These are phyloP conservation scores for Phoxinus dragarum DNA, from an alignment of 2,797 vertebrate species.

Conservation along the genomic window DNA sequence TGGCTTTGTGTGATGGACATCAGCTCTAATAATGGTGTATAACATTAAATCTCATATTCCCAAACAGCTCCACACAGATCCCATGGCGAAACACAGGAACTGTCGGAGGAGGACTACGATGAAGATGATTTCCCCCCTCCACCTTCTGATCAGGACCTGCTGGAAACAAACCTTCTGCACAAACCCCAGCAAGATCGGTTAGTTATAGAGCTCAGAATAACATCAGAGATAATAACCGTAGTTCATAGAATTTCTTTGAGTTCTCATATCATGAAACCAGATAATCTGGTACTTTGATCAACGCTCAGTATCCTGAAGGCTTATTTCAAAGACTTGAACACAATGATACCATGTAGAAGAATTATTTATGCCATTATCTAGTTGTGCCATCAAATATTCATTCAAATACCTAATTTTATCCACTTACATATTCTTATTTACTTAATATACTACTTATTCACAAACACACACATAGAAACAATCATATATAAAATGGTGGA, in stretches of 20 bases:
- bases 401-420: background rate
- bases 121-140: constrained; percentile 69
- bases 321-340: background rate
- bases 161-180: constrained; percentile 60
- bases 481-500: background rate
- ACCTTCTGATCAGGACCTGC: constrained; percentile 65
- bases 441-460: background rate
- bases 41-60: background rate
- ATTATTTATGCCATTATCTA: constrained; percentile 2
- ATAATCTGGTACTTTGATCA: background rate
- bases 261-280: background rate
- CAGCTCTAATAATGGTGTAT: background rate
- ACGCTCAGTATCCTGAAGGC: background rate
- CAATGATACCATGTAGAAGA: background rate
- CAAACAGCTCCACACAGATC: constrained; percentile 45
- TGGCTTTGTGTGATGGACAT: background rate
- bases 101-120: constrained; percentile 61
- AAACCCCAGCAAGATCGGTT: constrained; percentile 65
- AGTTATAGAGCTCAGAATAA: background rate
- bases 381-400: background rate
- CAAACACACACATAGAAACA: background rate
- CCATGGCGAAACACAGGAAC: constrained; percentile 49
- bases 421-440: constrained; percentile 8
- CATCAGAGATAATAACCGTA: background rate
- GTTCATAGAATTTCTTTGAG: constrained; percentile 16